A percentile compares a stretch with the other conserved stretches of the same genome.
phyloP scores from a whole-genome alignment of 2,113 vertebrate genomes.

The Tetrax tetrax region DNA sequence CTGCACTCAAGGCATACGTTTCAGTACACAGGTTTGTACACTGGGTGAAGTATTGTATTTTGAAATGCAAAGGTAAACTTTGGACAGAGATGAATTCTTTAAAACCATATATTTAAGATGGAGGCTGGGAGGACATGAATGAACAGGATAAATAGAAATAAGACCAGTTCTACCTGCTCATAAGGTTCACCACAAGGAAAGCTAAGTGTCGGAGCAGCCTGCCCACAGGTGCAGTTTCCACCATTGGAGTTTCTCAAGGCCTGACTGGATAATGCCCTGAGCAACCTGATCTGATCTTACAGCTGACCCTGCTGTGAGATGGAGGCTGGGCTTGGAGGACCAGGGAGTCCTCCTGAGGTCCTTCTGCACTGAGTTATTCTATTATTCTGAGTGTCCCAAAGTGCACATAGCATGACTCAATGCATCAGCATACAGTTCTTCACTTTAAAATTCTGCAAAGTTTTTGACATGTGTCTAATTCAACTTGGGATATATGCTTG shows the following conservation, averaged over 20 bases:
- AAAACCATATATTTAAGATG: not conserved
- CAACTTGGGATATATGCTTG: not conserved
- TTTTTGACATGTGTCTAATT: not conserved
- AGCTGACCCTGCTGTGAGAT: not conserved
- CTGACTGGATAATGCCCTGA: not conserved
- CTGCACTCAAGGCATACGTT: not conserved
- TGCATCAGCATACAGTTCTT: not conserved
- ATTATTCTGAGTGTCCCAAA: not conserved
- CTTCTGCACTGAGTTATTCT: not conserved
- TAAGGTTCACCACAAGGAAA: not conserved
- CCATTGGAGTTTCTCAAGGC: not conserved
- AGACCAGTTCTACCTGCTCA: not conserved
- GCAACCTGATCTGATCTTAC: not conserved
- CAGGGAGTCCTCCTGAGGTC: not conserved
- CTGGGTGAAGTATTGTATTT: not conserved
- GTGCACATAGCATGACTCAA: no score
- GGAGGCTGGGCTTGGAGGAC: not conserved
- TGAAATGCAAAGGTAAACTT: not conserved
- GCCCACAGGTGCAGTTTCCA: accelerated
- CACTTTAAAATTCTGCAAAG: not conserved
- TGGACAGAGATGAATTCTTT: not conserved
- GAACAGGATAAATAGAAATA: not conserved
- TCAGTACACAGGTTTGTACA: not conserved
- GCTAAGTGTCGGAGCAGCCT: not conserved
- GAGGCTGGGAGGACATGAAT: not conserved